Evolutionary conservation across 2,113 vertebrate species (phyloP).

Genomic region (Climacteris rufus): DNA sequence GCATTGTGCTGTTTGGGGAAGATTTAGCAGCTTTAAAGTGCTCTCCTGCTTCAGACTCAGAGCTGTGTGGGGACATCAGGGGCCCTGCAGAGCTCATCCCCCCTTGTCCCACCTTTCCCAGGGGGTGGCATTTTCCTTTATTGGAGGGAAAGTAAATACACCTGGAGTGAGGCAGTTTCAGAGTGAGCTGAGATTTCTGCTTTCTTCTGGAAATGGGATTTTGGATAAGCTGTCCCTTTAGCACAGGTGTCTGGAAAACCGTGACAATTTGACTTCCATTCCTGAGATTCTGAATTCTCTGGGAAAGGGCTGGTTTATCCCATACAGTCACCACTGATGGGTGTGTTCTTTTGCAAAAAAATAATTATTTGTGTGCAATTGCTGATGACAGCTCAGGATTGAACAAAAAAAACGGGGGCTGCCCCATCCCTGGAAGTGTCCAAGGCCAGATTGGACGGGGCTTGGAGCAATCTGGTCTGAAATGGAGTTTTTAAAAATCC

Average conservation of each 20-base stretch:
- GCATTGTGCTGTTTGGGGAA: fast-evolving
- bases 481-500: background rate
- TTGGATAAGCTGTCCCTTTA: background rate
- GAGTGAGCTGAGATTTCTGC: background rate
- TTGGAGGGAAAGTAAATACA: background rate
- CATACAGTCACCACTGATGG: background rate
- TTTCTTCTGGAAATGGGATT: background rate
- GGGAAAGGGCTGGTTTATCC: background rate
- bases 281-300: background rate
- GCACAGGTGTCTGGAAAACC: background rate
- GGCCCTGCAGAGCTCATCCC: background rate
- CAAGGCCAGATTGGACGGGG: background rate
- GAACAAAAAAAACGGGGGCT: background rate
- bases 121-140: background rate
- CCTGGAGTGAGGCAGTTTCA: background rate
- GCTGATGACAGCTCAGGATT: background rate
- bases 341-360: too few relatives aligned
- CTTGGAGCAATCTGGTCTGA: background rate
- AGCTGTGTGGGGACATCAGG: background rate
- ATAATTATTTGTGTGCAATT: background rate
- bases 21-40: background rate
- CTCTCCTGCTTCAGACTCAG: background rate
- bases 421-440: background rate
- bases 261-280: background rate
- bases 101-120: fast-evolving